These are phyloP conservation scores for Dasyurus viverrinus DNA, from an alignment of 2,113 vertebrate species.

Conservation along the genomic window DNA sequence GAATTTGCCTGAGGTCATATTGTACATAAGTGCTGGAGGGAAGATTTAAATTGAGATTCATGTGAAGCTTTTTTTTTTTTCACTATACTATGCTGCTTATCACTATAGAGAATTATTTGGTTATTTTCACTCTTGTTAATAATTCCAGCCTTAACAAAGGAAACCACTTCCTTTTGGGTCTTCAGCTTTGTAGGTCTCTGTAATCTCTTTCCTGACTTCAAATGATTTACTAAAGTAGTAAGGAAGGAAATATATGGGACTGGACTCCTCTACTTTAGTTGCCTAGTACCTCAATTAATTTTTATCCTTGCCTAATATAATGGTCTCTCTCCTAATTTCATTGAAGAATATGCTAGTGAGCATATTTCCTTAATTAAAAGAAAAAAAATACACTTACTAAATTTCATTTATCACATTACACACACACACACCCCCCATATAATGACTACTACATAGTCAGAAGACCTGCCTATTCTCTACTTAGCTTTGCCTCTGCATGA, in stretches of 20 bases:
- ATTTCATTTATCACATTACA: not conserved
- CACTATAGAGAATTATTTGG: not conserved
- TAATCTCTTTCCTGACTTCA: not conserved
- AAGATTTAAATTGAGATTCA: not conserved
- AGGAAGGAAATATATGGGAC: not conserved
- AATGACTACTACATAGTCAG: too few relatives aligned
- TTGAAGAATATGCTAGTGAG: too few relatives aligned
- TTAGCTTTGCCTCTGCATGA: too few relatives aligned
- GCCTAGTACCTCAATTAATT: not conserved
- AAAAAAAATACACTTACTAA: slow-evolving; percentile 8
- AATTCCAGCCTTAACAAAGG: not conserved
- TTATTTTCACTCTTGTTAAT: not conserved
- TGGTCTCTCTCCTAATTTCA: too few relatives aligned
- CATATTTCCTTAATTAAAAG: not conserved
- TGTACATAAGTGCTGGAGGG: not conserved
- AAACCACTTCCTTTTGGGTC: not conserved
- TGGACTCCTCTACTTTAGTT: not conserved
- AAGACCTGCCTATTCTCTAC: too few relatives aligned
- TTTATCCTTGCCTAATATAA: too few relatives aligned
- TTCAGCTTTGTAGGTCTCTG: not conserved
- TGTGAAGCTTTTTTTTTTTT: not conserved
- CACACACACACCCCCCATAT: too few relatives aligned
- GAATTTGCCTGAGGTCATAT: not conserved
- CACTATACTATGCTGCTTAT: not conserved
- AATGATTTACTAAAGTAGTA: not conserved